Evolutionary conservation across 1,140 invertebrate genomes (phyloP).

Genomic region (Bombus superbus): DNA sequence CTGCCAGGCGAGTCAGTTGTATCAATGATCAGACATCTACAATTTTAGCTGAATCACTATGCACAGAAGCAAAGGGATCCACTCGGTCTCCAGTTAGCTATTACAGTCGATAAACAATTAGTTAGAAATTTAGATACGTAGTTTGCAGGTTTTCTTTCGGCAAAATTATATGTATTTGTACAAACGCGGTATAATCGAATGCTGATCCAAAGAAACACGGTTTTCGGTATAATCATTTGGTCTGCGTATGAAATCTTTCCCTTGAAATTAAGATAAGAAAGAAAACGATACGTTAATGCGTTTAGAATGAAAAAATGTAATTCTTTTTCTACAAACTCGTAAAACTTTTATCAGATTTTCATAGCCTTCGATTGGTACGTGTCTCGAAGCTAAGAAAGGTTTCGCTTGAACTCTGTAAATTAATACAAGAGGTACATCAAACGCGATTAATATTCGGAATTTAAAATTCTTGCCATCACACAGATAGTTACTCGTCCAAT

Average conservation of each 20-base stretch:
- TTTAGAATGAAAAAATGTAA: not conserved
- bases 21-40: not conserved
- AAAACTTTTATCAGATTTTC: not conserved
- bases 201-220: not conserved
- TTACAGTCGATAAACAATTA: not conserved
- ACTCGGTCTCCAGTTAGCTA: not conserved
- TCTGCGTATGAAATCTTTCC: not conserved
- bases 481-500: no score
- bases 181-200: not conserved
- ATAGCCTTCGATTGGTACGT: not conserved
- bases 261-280: not conserved
- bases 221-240: not conserved
- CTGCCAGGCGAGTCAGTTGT: not conserved
- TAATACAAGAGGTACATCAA: not conserved
- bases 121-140: not conserved
- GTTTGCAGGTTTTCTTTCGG: not conserved
- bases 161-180: not conserved
- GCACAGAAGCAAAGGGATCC: not conserved
- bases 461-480: not conserved
- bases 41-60: constrained; percentile 1
- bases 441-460: not conserved
- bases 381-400: no score
- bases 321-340: not conserved
- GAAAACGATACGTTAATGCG: not conserved
- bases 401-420: not conserved